Base-by-base conservation (phyloP, 1,140 invertebrate genomes). In the Trypoxylus dichotomus region DNA sequence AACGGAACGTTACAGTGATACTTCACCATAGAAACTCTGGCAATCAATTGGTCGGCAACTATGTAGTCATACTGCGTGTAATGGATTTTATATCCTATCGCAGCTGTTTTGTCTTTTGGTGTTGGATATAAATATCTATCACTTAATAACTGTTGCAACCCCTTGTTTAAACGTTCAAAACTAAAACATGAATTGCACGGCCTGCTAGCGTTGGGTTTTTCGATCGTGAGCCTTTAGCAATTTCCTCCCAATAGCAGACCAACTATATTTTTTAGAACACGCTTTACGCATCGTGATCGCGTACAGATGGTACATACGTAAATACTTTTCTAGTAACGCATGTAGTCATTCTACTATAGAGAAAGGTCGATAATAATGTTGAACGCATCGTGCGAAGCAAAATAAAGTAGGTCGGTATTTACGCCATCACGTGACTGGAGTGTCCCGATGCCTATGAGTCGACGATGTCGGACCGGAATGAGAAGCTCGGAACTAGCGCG, bases 321-420 rank as follows among this genome's bases (percentile, higher is more conserved):
- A 60, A 60, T 7, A 7, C 60, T 27, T 29, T 68, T 68, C 60
- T 68, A 68, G 27, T 27, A 7, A 24, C 15, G 13, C 24, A 68
- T 15, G 24, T 68, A 68, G 7, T 24, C 19, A 68, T 25, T 29
- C 24, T 15, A 2, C 27, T 24, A 68, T 21, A 68, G 60, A 68
- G 60, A 68, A 68, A 27, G 60, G 3, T 7, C 60, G 60, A 68
- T 68, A 68, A 68, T 68, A 68, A 68, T 68, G 60, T 68, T 68
- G 60, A 27, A 25, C 27, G 60, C 27, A 68, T 68, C 60, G 60
- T 68, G 24, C 60, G 24, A 15, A 68, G 15, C 60, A 15, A 8
- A 24, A 68, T 68, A 68, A 24, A 25, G 8, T 68, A 24, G 60
- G 60, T 27, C 24, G 60, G 60, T 24, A 27, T 68, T 68, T 24